Evolutionary conservation across 2,113 vertebrate species (phyloP).

Genomic region (Myxocyprinus asiaticus): DNA sequence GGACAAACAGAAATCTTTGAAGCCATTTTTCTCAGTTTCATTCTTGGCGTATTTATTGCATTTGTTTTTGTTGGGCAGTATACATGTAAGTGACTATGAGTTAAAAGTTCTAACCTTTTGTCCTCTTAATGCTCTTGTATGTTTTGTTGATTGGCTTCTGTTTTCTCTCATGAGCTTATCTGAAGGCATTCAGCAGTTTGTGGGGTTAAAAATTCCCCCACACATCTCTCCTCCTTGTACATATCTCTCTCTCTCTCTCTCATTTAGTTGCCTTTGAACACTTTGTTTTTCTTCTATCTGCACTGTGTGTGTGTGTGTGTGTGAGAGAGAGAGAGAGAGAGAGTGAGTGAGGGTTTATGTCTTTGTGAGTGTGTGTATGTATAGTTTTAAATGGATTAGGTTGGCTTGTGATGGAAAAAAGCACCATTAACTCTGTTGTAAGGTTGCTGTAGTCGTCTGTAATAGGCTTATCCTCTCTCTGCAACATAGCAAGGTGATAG

Average conservation of each 20-base stretch:
- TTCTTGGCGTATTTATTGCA: no score
- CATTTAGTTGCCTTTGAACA: no score
- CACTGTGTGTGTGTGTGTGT: no score
- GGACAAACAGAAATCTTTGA: no score
- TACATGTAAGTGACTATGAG: no score
- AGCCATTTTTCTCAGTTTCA: no score
- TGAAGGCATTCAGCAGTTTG: slow-evolving; percentile 35
- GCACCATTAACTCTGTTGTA: slow-evolving; percentile 59
- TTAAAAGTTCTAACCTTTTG: slow-evolving; percentile 13
- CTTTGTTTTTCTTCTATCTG: not conserved
- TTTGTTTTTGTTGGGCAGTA: no score
- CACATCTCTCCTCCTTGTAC: not conserved
- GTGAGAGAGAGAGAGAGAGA: no score
- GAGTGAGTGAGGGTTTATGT: slow-evolving; percentile 7
- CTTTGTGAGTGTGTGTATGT: slow-evolving; percentile 20
- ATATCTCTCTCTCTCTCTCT: slow-evolving; percentile 18
- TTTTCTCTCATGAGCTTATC: slow-evolving; percentile 37
- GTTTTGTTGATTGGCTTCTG: slow-evolving; percentile 13
- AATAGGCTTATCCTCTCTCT: slow-evolving; percentile 42
- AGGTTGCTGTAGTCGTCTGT: slow-evolving; percentile 40
- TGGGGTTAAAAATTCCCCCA: slow-evolving; percentile 19
- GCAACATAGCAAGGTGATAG: slow-evolving; percentile 48
- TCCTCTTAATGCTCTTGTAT: not conserved
- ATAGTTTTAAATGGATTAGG: slow-evolving; percentile 69
- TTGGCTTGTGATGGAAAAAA: slow-evolving; percentile 69